These are phyloP conservation scores for Botia almorhae DNA, from an alignment of 2,797 vertebrate genomes.

Conservation along the genomic window DNA sequence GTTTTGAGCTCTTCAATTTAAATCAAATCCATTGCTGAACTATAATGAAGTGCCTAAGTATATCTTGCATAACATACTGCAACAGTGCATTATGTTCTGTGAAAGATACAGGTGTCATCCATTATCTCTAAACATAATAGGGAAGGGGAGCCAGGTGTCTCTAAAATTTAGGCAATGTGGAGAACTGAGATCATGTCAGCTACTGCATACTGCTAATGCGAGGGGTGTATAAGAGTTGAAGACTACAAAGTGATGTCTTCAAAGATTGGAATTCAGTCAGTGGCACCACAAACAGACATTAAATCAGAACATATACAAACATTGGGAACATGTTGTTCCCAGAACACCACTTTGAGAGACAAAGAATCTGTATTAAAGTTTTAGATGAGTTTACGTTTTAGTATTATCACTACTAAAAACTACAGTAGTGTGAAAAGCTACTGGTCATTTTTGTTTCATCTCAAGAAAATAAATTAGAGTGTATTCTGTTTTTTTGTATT, in stretches of 20 bases:
- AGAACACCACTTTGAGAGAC: too few relatives aligned
- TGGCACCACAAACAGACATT: constrained; percentile 40
- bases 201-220: constrained; percentile 24
- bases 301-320: neutral
- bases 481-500: too few relatives aligned
- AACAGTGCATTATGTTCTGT: constrained; percentile 14
- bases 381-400: too few relatives aligned
- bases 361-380: too few relatives aligned
- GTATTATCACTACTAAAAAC: too few relatives aligned
- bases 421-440: too few relatives aligned
- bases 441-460: too few relatives aligned
- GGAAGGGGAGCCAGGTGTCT: constrained; percentile 4
- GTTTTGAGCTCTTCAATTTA: constrained; percentile 1
- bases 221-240: neutral
- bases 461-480: too few relatives aligned
- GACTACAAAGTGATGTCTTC: constrained; percentile 22
- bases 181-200: constrained; percentile 9
- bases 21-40: constrained; percentile 15
- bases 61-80: constrained; percentile 43
- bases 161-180: constrained; percentile 13
- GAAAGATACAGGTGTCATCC: constrained; percentile 29
- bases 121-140: constrained; percentile 46
- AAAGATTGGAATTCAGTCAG: constrained; percentile 37
- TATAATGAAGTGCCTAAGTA: constrained; percentile 33
- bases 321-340: constrained; percentile 19